A percentile compares a stretch with the other conserved stretches of the same genome.
phyloP scores from a whole-genome alignment of 2,797 vertebrate species.

The Garrulus glandarius region DNA sequence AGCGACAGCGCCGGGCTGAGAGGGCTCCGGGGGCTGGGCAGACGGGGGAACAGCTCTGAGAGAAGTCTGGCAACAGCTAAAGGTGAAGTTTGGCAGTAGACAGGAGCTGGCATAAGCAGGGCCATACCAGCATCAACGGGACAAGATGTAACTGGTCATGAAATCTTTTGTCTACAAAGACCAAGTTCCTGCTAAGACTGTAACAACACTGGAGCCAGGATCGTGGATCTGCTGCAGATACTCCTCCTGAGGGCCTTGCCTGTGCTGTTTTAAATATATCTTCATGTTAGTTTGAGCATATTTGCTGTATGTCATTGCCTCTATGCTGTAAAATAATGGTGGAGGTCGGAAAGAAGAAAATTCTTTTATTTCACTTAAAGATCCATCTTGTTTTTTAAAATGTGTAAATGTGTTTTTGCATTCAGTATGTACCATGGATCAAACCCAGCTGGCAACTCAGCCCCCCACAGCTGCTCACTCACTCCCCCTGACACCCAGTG shows the following conservation, averaged over 20 bases:
- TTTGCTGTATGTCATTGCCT: background rate
- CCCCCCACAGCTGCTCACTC: background rate
- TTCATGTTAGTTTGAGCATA: background rate
- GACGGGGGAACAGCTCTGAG: rapidly evolving
- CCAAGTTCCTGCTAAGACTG: background rate
- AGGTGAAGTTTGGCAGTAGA: background rate
- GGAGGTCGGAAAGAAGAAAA: background rate
- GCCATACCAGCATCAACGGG: rapidly evolving
- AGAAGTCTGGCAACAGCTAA: background rate
- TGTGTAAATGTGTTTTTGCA: background rate
- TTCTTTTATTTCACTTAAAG: background rate
- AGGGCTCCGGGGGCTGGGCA: background rate
- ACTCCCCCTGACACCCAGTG: rapidly evolving
- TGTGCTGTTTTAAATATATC: background rate
- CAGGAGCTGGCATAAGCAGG: background rate
- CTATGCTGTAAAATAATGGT: background rate
- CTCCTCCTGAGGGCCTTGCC: too few species aligned
- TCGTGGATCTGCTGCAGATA: background rate
- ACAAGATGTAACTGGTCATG: too few species aligned
- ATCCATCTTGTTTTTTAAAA: background rate
- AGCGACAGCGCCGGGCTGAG: too few species aligned
- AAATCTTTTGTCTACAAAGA: background rate
- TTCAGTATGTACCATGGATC: background rate
- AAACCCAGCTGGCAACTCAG: background rate
- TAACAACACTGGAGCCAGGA: background rate